A percentile compares a stretch with the other conserved stretches of the same genome.
These are phyloP conservation scores for Bradypodion pumilum DNA, from an alignment of 2,797 vertebrate species.

Conservation along the genomic window DNA sequence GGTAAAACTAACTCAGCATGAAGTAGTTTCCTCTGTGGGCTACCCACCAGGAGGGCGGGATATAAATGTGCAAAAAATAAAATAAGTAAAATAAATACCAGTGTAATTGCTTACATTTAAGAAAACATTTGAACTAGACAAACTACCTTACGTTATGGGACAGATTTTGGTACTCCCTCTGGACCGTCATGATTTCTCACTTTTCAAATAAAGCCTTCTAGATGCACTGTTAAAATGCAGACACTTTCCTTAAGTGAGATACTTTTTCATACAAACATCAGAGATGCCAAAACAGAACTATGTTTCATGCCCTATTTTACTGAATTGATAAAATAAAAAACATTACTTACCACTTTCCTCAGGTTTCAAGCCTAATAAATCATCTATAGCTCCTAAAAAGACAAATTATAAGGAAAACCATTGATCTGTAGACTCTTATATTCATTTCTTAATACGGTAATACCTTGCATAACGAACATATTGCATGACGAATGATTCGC, in stretches of 20 bases:
- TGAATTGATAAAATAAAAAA: slow-evolving; percentile 45
- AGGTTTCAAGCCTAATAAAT: slow-evolving; percentile 75
- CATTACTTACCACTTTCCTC: slow-evolving; percentile 75
- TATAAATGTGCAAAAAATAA: too few relatives aligned
- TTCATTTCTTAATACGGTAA: slow-evolving; percentile 18
- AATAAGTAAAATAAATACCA: background rate
- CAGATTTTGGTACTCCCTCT: background rate
- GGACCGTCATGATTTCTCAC: slow-evolving; percentile 23
- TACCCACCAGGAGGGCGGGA: too few relatives aligned
- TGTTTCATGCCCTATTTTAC: background rate
- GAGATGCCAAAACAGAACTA: slow-evolving; percentile 1
- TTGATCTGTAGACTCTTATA: slow-evolving; percentile 17
- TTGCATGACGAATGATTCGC: too few relatives aligned
- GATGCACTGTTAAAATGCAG: background rate
- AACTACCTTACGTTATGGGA: slow-evolving; percentile 4
- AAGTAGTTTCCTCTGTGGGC: background rate
- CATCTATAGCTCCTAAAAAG: slow-evolving; percentile 69
- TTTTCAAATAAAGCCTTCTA: background rate
- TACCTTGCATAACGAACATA: too few relatives aligned
- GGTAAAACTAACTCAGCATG: background rate
- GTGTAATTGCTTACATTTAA: background rate
- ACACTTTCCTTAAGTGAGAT: background rate
- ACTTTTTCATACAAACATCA: slow-evolving; percentile 17
- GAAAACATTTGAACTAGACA: background rate
- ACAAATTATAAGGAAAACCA: slow-evolving; percentile 24